A percentile compares a stretch with the other conserved stretches of the same genome.
These are phyloP conservation scores for Thalassaphorura encarpata DNA, from an alignment of 1,140 invertebrate species.

Conservation along the genomic window DNA sequence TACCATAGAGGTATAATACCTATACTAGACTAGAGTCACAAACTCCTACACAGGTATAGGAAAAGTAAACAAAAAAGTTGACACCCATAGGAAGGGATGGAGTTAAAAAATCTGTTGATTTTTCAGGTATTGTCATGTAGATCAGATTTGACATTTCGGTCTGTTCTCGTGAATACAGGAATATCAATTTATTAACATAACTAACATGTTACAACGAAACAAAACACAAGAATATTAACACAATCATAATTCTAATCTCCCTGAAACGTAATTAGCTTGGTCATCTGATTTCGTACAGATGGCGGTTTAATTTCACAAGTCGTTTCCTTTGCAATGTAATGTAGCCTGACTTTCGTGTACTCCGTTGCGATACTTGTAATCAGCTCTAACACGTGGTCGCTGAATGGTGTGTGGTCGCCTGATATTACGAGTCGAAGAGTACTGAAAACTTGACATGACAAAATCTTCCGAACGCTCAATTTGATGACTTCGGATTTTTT, in stretches of 20 bases:
- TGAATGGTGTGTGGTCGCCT: background rate
- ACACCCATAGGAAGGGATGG: too few relatives aligned
- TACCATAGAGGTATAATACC: too few relatives aligned
- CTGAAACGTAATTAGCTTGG: background rate
- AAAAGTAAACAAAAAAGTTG: too few relatives aligned
- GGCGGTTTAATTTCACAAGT: background rate
- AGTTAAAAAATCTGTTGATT: too few relatives aligned
- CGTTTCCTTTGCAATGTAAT: background rate
- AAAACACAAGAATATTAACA: too few relatives aligned
- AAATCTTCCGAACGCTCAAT: background rate
- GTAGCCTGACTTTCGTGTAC: background rate
- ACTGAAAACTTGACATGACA: background rate
- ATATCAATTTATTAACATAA: background rate
- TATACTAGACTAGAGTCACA: too few relatives aligned
- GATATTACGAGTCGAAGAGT: background rate
- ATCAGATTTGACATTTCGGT: too few relatives aligned
- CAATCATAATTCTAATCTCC: background rate
- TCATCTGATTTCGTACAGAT: background rate
- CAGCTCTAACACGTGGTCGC: background rate
- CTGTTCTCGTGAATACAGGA: too few relatives aligned
- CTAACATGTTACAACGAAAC: too few relatives aligned
- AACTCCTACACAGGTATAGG: too few relatives aligned
- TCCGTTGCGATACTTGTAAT: background rate
- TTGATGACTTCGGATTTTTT: background rate
- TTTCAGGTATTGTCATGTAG: too few relatives aligned